phyloP scores from a whole-genome alignment of 2,888 invertebrate genomes.

The Pharmacophagus antenor region DNA sequence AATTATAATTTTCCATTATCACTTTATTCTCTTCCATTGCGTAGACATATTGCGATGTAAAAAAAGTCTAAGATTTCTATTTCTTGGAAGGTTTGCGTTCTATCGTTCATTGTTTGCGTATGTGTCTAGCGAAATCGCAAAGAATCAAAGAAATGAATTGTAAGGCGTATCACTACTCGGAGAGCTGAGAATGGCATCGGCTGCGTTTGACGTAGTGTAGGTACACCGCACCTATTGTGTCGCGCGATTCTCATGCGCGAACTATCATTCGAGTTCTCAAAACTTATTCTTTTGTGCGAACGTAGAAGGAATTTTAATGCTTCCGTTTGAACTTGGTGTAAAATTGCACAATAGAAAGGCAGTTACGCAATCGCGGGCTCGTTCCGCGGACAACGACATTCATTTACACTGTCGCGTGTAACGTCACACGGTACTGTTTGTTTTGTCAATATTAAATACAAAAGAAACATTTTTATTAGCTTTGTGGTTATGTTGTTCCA shows the following conservation, averaged over 20 bases:
- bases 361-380: slow-evolving; percentile 49
- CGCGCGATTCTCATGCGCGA: slow-evolving; percentile 65
- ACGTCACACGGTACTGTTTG: slow-evolving; percentile 13
- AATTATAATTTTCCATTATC: too few relatives aligned
- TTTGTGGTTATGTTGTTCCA: too few relatives aligned
- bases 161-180: slow-evolving; percentile 24
- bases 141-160: slow-evolving; percentile 25
- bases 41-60: background rate
- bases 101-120: slow-evolving; percentile 9
- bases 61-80: background rate
- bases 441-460: too few relatives aligned
- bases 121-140: slow-evolving; percentile 21
- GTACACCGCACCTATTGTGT: slow-evolving; percentile 53
- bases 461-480: too few relatives aligned
- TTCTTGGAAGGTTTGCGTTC: slow-evolving; percentile 18
- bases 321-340: slow-evolving; percentile 72
- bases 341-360: slow-evolving; percentile 63
- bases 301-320: slow-evolving; percentile 76
- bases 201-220: slow-evolving; percentile 25
- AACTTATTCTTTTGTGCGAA: slow-evolving; percentile 77
- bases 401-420: too few relatives aligned
- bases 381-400: too few relatives aligned
- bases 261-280: slow-evolving; percentile 67
- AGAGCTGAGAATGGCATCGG: slow-evolving; percentile 25
- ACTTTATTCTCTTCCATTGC: too few relatives aligned